phyloP scores from a whole-genome alignment of 1,140 invertebrate species.

The Drosophila virilis region DNA sequence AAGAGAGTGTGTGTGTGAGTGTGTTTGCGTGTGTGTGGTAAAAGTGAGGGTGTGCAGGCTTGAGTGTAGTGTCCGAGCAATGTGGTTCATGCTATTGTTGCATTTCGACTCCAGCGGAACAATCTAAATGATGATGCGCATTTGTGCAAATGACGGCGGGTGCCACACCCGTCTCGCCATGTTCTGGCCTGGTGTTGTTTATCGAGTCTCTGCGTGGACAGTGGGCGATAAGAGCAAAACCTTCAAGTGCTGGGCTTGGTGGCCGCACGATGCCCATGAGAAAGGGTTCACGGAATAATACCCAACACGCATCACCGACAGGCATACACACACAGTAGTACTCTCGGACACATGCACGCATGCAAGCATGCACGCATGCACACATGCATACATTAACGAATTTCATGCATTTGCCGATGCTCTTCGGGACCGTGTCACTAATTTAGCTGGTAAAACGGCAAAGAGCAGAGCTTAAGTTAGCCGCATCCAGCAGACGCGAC shows the following conservation, averaged over 20 bases:
- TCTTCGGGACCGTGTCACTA: conserved; percentile 45
- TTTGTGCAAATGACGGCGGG: conserved; percentile 51
- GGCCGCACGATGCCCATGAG: conserved; percentile 12
- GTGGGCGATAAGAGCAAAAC: conserved; percentile 66
- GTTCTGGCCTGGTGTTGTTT: conserved; percentile 42
- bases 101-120: conserved; percentile 38
- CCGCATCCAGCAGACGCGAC: conserved; percentile 26
- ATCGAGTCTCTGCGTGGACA: conserved; percentile 55
- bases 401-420: conserved; percentile 31
- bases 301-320: conserved; percentile 6
- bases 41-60: conserved; percentile 1
- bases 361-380: too few relatives aligned
- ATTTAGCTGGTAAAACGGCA: conserved; percentile 35
- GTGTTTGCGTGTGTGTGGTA: conserved; percentile 1
- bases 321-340: not conserved
- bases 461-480: conserved; percentile 35
- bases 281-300: conserved; percentile 1
- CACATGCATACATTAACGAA: conserved; percentile 36
- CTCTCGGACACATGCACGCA: not conserved
- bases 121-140: conserved; percentile 46
- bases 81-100: conserved; percentile 44
- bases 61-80: conserved; percentile 30
- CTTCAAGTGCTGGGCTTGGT: conserved; percentile 48
- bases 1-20: not conserved
- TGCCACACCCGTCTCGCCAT: conserved; percentile 12